Percentiles rank a stretch among this genome's conserved stretches.
Conservation (phyloP, 1,140 invertebrate genomes). For the Choristoneura fumiferana region DNA sequence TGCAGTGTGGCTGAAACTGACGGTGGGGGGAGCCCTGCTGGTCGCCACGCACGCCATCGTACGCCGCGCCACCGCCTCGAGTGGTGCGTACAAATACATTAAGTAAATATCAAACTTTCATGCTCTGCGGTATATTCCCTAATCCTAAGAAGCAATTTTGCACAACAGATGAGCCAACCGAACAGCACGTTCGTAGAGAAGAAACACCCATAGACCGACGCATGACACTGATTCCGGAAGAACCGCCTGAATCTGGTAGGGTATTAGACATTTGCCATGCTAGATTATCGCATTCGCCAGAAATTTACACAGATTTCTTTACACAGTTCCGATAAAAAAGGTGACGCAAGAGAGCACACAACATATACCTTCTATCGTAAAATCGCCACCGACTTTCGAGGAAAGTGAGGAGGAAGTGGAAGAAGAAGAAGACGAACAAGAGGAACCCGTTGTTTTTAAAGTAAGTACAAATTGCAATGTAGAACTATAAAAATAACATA, state of each 20-base stretch:
- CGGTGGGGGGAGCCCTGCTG: conserved; percentile 86
- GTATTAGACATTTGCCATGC: neutral
- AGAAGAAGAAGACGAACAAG: conserved; percentile 26
- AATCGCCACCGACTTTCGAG: conserved; percentile 29
- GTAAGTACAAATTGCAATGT: no score
- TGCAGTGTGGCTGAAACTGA: conserved; percentile 89
- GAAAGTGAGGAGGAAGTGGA: conserved; percentile 27
- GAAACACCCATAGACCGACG: conserved; percentile 54
- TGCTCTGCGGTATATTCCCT: no score
- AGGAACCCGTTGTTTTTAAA: conserved; percentile 37
- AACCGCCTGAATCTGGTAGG: conserved; percentile 36
- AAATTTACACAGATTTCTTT: neutral
- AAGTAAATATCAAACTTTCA: no score
- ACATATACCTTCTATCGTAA: conserved; percentile 29
- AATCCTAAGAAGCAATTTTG: conserved; percentile 24
- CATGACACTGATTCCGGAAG: conserved; percentile 57
- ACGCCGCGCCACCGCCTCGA: conserved; percentile 55
- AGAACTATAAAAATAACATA: no score
- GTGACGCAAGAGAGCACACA: conserved; percentile 12
- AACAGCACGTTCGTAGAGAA: conserved; percentile 44
- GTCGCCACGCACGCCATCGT: conserved; percentile 87
- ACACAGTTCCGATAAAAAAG: conserved; percentile 20
- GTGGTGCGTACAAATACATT: conserved; percentile 54
- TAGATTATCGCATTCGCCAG: no score
- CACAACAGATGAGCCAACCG: conserved; percentile 53